A percentile compares a stretch with the other conserved stretches of the same genome.
phyloP scores from a whole-genome alignment of 2,113 vertebrate species.

The Ahaetulla prasina region DNA sequence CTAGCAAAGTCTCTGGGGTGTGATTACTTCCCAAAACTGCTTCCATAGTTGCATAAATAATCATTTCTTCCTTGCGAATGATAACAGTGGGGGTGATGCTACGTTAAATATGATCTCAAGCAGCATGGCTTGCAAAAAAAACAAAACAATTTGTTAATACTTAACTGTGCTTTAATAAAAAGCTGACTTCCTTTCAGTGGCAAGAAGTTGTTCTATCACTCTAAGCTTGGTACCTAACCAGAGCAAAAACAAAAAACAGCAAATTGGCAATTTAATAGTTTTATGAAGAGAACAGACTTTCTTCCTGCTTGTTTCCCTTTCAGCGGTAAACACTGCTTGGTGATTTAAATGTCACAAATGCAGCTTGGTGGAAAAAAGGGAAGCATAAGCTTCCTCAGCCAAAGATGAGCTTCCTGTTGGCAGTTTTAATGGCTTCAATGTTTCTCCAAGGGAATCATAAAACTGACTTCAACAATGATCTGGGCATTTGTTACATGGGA shows the following conservation, averaged over 20 bases:
- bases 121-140: slow-evolving; percentile 50
- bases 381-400: neutral
- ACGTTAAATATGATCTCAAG: slow-evolving; percentile 56
- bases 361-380: neutral
- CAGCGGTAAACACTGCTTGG: slow-evolving; percentile 7
- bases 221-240: neutral
- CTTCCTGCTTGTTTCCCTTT: neutral
- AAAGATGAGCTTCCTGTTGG: slow-evolving; percentile 9
- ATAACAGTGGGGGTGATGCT: slow-evolving; percentile 55
- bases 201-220: slow-evolving; percentile 23
- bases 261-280: slow-evolving; percentile 30
- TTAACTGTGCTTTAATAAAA: slow-evolving; percentile 18
- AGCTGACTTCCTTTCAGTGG: slow-evolving; percentile 34
- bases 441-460: slow-evolving; percentile 7
- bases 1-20: slow-evolving; percentile 52
- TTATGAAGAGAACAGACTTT: slow-evolving; percentile 16
- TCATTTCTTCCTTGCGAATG: slow-evolving; percentile 58
- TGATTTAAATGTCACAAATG: neutral
- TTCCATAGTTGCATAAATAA: slow-evolving; percentile 64
- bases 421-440: neutral
- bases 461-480: slow-evolving; percentile 1
- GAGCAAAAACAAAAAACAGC: neutral
- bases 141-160: slow-evolving; percentile 57
- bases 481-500: neutral
- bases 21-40: slow-evolving; percentile 60